phyloP scores from a whole-genome alignment of 2,888 invertebrate genomes.

The Abrostola tripartita region DNA sequence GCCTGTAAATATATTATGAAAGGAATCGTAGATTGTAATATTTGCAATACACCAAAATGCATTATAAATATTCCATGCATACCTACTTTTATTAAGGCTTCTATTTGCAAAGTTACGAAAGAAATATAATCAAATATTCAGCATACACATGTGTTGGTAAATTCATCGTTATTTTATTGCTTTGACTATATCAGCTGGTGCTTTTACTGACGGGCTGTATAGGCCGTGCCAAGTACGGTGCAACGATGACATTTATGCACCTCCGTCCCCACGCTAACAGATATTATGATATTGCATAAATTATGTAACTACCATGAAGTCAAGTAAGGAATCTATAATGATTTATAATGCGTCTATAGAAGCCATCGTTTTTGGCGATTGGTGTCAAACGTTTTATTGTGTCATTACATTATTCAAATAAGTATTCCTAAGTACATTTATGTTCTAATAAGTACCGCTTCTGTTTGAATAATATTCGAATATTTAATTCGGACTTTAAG shows the following conservation, averaged over 20 bases:
- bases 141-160: slow-evolving; percentile 66
- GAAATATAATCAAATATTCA: slow-evolving; percentile 67
- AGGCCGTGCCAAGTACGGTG: slow-evolving; percentile 26
- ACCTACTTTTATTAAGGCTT: slow-evolving; percentile 46
- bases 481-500: no score
- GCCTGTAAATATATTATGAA: no score
- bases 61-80: slow-evolving; percentile 53
- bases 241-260: slow-evolving; percentile 43
- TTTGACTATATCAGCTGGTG: slow-evolving; percentile 58
- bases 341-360: slow-evolving; percentile 34
- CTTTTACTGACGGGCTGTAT: slow-evolving; percentile 26
- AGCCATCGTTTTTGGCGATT: slow-evolving; percentile 45
- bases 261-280: slow-evolving; percentile 20
- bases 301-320: slow-evolving; percentile 46
- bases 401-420: slow-evolving; percentile 11
- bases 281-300: slow-evolving; percentile 34
- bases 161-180: slow-evolving; percentile 67
- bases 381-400: slow-evolving; percentile 52
- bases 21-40: no score
- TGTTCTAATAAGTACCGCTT: neutral
- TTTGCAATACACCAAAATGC: neutral
- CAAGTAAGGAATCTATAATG: slow-evolving; percentile 44
- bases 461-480: no score
- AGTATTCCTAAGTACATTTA: slow-evolving; percentile 22
- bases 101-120: slow-evolving; percentile 64